Evolutionary conservation across 2,113 vertebrate genomes (phyloP), one percentile per base, ranked within the genome.

Genomic region (Prionailurus bengalensis): DNA sequence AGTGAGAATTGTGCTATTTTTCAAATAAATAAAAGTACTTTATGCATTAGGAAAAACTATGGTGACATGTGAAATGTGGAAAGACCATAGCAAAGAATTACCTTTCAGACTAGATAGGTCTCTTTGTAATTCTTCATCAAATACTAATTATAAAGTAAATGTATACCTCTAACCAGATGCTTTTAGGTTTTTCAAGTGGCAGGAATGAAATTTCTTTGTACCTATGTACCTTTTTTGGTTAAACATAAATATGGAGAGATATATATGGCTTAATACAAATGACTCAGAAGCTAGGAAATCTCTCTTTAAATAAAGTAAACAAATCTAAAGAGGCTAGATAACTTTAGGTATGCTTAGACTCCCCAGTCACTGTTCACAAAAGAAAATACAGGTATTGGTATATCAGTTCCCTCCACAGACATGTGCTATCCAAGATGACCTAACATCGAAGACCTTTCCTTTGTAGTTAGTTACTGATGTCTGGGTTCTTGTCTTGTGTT

Each of bases 381-480:
- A 93, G 89, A 97, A 98, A 98, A 98, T 33, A 83, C 42, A 96
- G 73, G 84, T 94, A 92, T 84, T 89, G 79, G n/a, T 48, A 91
- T 74, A 89, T 87, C 58, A 79, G 79, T 78, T 97, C 33, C 58
- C 70, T 74, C 87, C 51, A 95, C 95, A 96, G 96, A 66, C 27
- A 91, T 85, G 45, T 29, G 63, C 5, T 63, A 66, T 92, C 82
- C 66, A 61, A 74, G 95, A 97, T 82, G 96, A 96, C 93, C 90
- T 93, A 95, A 97, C 84, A 63, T 66, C 76, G 97, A 95, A 97
- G 71, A 61, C 29, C 39, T 42, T 84, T 94, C 48, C 25, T 96
- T 98, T 96, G 21, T 94, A 92, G 93, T 95, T 79, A 97, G 55
- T 81, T 90, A 81, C 78, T 97, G 42, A 88, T 86, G 53, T 76